Conservation (phyloP, 2,113 vertebrate species). For the Parus major region DNA sequence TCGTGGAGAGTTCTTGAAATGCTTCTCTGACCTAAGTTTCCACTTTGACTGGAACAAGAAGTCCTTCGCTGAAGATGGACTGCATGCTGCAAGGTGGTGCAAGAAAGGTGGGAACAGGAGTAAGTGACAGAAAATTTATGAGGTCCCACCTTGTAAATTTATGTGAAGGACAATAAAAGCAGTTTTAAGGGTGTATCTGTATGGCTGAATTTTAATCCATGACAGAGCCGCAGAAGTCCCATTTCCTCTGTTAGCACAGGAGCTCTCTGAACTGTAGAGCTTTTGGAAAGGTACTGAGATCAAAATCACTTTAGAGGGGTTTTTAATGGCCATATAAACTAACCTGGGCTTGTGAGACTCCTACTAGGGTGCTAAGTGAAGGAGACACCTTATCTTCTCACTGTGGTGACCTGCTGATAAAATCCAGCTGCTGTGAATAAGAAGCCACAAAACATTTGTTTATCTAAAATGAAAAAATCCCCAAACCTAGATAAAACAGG, state of each 20-base stretch:
- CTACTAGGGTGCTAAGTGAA: background rate
- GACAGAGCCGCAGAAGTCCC: background rate
- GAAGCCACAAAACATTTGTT: background rate
- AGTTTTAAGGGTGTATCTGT: slow-evolving; percentile 2
- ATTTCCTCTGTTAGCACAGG: slow-evolving; percentile 20
- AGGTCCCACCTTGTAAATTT: background rate
- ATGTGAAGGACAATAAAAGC: background rate
- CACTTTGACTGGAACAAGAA: background rate
- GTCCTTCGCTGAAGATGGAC: background rate
- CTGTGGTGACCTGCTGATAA: background rate
- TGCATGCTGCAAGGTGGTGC: background rate
- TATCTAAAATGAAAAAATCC: background rate
- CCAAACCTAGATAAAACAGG: background rate
- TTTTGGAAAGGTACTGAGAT: background rate
- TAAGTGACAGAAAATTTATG: slow-evolving; percentile 21
- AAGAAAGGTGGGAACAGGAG: background rate
- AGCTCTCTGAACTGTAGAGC: background rate
- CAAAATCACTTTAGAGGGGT: background rate
- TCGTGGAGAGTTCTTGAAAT: background rate
- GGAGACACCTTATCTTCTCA: background rate
- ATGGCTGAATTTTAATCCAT: background rate
- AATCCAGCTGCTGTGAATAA: slow-evolving; percentile 15
- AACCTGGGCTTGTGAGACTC: background rate
- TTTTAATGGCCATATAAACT: background rate
- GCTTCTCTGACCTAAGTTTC: background rate